Base-by-base conservation (phyloP, 1,140 invertebrate species). In the Dolichoris vasculosae region DNA sequence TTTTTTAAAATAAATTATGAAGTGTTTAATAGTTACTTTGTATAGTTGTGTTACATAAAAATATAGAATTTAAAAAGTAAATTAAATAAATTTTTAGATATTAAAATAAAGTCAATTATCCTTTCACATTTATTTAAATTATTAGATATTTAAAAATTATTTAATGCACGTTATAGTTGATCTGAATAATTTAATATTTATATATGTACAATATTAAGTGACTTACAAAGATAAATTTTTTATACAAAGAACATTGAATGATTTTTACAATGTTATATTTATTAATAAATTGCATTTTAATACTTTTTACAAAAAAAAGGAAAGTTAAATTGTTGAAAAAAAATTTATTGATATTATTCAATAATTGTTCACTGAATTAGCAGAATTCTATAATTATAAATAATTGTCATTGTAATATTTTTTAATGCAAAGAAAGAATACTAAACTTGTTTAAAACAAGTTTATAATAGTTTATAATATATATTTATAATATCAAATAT, bases 31-130 rank as follows among this genome's bases (percentile, higher is more conserved):
- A 75, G 40, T 77, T 30, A 55, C 15, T 51, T 32, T 23, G 30
- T 77, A n/a, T n/a, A 35, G n/a, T 77, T 77, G 30, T 55, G 17
- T 77, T 77, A 17, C n/a, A 77, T 55, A n/a, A 32, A 13, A 32
- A 77, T 46, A 30, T 46, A 75, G 23, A 38, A 51, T 7, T 51
- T 11, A 77, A 32, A 32, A 51, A 23, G 43, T 73, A 46, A 9
- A 75, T 46, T 32, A 76, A 17, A 17, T 51, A 76, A 32, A 32
- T 30, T 9, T 51, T 77, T 77, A 77, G 30, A 26, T 35, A n/a
- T 51, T 77, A 35, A 30, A 2, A 40, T 35, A 55, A 20, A 77
- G 35, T 32, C 30, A 67, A 35, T 67, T 32, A 32, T 67, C 2
- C n/a, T n/a, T 35, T 35, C 7, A 67, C 9, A 67, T 67, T 35